Evolutionary conservation across 2,797 vertebrate species (phyloP).

Genomic region (Pelochelys cantorii): DNA sequence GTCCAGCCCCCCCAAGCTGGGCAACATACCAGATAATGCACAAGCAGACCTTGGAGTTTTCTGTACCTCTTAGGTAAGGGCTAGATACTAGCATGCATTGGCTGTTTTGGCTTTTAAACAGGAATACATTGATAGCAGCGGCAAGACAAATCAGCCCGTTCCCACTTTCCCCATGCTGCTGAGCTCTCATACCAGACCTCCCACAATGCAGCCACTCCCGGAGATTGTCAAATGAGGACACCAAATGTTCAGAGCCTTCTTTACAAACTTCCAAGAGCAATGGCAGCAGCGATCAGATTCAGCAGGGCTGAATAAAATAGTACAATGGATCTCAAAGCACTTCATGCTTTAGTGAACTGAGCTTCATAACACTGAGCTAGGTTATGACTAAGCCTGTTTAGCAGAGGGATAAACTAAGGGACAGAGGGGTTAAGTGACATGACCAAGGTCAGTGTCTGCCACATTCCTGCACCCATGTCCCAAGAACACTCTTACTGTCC

Average conservation of each 20-base stretch:
- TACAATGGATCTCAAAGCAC: conserved; percentile 52
- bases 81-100: conserved; percentile 10
- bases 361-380: conserved; percentile 12
- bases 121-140: not conserved
- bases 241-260: conserved; percentile 26
- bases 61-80: not conserved
- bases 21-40: not conserved
- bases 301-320: not conserved
- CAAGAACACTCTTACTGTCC: not conserved
- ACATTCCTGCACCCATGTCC: not conserved
- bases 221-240: not conserved
- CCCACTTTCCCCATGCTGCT: conserved; percentile 55
- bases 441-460: conserved; percentile 1
- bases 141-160: conserved; percentile 7
- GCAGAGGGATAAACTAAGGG: conserved; percentile 10
- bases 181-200: conserved; percentile 46
- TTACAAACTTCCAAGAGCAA: conserved; percentile 54
- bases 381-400: conserved; percentile 8
- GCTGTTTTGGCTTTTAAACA: conserved; percentile 42
- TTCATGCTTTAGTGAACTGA: conserved; percentile 34
- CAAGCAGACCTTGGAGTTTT: not conserved
- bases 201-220: conserved; percentile 39
- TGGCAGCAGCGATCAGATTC: conserved; percentile 36
- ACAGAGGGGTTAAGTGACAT: conserved; percentile 30
- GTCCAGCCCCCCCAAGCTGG: too few species aligned